Conservation (phyloP, 2,888 invertebrate genomes). For the Lasioglossum villosulum region DNA sequence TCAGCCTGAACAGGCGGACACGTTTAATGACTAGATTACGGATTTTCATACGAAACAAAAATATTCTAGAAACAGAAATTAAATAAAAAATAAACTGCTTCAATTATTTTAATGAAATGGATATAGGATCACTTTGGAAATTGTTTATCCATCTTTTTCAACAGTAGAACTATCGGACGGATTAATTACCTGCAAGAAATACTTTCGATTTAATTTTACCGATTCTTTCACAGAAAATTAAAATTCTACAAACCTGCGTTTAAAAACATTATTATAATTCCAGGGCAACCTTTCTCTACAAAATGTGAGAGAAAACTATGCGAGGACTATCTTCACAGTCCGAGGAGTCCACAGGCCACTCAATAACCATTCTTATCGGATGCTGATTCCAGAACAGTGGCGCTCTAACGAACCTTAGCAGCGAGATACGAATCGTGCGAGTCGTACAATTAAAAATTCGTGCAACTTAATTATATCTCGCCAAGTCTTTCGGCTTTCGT, state of each 20-base stretch:
- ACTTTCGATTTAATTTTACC: not conserved
- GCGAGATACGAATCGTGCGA: conserved; percentile 12
- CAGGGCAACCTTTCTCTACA: too few species aligned
- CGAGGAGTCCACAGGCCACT: not conserved
- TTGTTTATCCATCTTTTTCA: too few species aligned
- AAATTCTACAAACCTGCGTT: not conserved
- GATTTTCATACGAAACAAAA: not conserved
- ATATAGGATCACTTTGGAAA: too few species aligned
- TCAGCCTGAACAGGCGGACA: too few species aligned
- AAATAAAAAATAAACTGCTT: not conserved
- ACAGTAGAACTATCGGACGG: too few species aligned
- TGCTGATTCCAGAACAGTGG: conserved; percentile 6
- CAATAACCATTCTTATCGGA: not conserved
- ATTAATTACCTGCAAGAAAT: too few species aligned
- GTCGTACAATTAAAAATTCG: conserved; percentile 10
- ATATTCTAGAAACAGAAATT: not conserved
- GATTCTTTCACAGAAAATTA: not conserved
- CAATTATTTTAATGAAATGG: not conserved
- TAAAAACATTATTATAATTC: not conserved
- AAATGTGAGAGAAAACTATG: not conserved
- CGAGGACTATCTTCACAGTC: not conserved
- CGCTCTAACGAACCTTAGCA: not conserved
- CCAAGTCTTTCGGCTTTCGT: not conserved
- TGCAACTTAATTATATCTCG: conserved; percentile 37
- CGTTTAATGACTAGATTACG: too few species aligned